Base-by-base conservation (phyloP, 2,113 vertebrate genomes). In the Hippocampus abdominalis region DNA sequence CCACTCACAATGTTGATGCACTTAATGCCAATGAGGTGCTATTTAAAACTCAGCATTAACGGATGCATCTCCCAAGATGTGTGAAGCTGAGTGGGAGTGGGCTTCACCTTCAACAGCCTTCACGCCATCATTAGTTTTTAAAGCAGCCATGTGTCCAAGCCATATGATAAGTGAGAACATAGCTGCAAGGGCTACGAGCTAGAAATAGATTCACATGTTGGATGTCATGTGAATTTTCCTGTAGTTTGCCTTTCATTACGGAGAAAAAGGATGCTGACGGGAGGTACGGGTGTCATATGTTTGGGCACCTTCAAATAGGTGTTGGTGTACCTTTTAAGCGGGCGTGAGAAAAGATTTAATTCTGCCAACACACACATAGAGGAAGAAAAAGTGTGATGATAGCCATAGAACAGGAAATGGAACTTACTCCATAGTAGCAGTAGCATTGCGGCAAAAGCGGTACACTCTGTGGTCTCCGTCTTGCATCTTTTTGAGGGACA, bases 101-200 rank as follows among this genome's bases (percentile, higher is more conserved):
- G 23, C 40, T 44, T 44, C n/a, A 64, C 63, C 63, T 64, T 46
- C 40, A 64, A 23, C 40, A 64, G 7, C 13, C 6, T 64, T 64
- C 40, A 64, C 13, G 12, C 39, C 23, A 49, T 70, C 7, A 2
- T 59, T 59, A 15, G n/a, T 78, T 71, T 44, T 32, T 59, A 1
- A 59, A 59, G 21, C 16, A 67, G 71, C 25, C 71, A 72, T 78
- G 68, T 78, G 59, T 60, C 75, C 59, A 66, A 60, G 69, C 77
- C 84, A 77, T 79, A 80, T 83, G 79, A 86, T 73, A 78, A 78
- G 81, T 74, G 72, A 81, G 74, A 80, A 77, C 69, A 81, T 72
- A 57, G 80, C 84, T 76, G 29, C 44, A 51, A 18, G 72, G 32
- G 80, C 56, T 63, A 66, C 29, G 61, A 10, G 12, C 71, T 83